Conservation (phyloP, 2,888 invertebrate genomes). For the Sminthurides aquaticus region DNA sequence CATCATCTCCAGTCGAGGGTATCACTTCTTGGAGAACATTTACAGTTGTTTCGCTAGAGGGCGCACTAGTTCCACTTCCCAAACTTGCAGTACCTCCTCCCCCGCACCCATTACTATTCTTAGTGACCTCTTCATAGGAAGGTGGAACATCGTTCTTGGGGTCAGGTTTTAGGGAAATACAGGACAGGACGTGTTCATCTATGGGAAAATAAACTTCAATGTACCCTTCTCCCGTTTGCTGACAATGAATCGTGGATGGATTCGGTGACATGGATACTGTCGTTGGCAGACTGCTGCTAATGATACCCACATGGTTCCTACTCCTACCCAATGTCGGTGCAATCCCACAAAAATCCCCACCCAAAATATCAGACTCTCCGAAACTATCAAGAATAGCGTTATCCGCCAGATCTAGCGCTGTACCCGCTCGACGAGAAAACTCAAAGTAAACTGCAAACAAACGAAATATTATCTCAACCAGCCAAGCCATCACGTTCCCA, state of each 20-base stretch:
- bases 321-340: not conserved
- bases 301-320: not conserved
- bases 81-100: no score
- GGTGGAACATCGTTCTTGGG: not conserved
- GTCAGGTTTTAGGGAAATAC: not conserved
- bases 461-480: conserved; percentile 1
- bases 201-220: not conserved
- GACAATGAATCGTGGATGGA: not conserved
- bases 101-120: no score
- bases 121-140: not conserved
- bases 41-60: no score
- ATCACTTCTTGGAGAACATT: not conserved
- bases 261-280: not conserved
- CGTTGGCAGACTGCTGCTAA: not conserved
- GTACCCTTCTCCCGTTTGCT: not conserved
- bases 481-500: conserved; percentile 1
- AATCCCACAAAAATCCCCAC: not conserved
- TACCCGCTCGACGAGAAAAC: not conserved
- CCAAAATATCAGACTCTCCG: not conserved
- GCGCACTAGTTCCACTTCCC: no score
- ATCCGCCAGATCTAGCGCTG: not conserved
- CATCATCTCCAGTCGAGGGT: not conserved
- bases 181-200: not conserved
- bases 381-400: not conserved
- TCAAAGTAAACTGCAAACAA: conserved; percentile 4